Evolutionary conservation across 2,797 vertebrate genomes (phyloP), one percentile per base, ranked within the genome.

Genomic region (Phylloscopus collybita): DNA sequence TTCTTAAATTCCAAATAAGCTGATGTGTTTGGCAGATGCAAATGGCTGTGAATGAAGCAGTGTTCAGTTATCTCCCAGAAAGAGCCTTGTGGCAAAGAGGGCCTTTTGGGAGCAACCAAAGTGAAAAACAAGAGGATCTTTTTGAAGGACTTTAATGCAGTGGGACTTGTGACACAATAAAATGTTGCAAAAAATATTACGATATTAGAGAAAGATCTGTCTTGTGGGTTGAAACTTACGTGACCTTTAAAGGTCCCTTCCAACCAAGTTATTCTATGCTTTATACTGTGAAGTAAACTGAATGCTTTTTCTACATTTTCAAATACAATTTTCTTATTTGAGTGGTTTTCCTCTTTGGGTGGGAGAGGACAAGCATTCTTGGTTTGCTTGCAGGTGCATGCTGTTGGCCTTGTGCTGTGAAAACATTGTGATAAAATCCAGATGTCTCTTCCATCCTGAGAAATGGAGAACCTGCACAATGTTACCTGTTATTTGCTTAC

Each of bases 11-110:
- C 84, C 19, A 6, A 25, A 6, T 67, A 66, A 93, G 26, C 49
- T 64, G 75, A 61, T 92, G 64, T 61, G 51, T 86, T 87, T 83
- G 74, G 34, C 81, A 94, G 84, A 47, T 92, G 65, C 80, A 91
- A 79, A 76, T 85, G 54, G 27, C 57, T 91, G 38, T 82, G 84
- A 90, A 85, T 42, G 79, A 70, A 25, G 13, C 65, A 47, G 42
- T 51, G 65, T 88, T 94, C 38, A 54, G 34, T 59, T 42, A 34
- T 66, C n/a, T 80, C 76, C 49, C 84, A 89, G 62, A 86, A 89
- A 9, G 45, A 81, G 47, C 44, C 93, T 88, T 7, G 3, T 89
- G 50, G 50, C 1, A 32, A 78, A 71, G 66, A 67, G 25, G 6
- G 50, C 40, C 20, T 84, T 73, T 86, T 70, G 64, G 86, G 53